Evolutionary conservation across 2,113 vertebrate species (phyloP), one percentile per base, ranked within the genome.

Genomic region (Oncorhynchus clarkii): DNA sequence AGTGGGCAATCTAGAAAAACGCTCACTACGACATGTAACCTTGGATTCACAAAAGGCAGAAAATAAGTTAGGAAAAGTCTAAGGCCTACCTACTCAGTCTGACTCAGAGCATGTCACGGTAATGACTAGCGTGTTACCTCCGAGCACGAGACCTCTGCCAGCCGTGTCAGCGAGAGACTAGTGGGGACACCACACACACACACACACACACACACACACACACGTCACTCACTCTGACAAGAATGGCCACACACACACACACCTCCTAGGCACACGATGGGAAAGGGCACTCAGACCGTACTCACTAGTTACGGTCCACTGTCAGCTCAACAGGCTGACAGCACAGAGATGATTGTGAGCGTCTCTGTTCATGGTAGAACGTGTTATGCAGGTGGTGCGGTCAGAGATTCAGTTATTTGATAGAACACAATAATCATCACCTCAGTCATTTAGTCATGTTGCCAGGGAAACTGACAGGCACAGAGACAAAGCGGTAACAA

Each of bases 1-100:
- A n/a, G 26, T 16, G 27, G 73, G 68, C 26, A 24, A 34, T 69
- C 22, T 29, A 18, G n/a, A 22, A 75, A 75, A 68, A 34, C 5
- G 27, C 65, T 67, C n/a, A 29, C 45, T 6, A 45, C 31, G 27
- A 45, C 13, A 29, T 7, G 8, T 34, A 57, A 67, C 67, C 48
- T 11, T 57, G 73, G 16, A 22, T 65, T 75, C 73, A 31, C 6
- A 34, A n/a, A 71, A 31, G 9, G 48, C 31, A 67, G 16, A 76
- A 67, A n/a, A 70, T 11, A 8, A 7, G 34, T 39, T 39, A 39
- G 6, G 34, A 51, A 51, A 51, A 51, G 11, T 16, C 13, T 51
- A 3, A 51, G 49, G 49, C 13, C 49, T 27, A 2, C 26, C 26
- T 51, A 31, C 49, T 16, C 14, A 16, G 13, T 51, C 49, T 51